Base-by-base conservation (phyloP, 2,113 vertebrate species). In the Cryptotis parvus region DNA sequence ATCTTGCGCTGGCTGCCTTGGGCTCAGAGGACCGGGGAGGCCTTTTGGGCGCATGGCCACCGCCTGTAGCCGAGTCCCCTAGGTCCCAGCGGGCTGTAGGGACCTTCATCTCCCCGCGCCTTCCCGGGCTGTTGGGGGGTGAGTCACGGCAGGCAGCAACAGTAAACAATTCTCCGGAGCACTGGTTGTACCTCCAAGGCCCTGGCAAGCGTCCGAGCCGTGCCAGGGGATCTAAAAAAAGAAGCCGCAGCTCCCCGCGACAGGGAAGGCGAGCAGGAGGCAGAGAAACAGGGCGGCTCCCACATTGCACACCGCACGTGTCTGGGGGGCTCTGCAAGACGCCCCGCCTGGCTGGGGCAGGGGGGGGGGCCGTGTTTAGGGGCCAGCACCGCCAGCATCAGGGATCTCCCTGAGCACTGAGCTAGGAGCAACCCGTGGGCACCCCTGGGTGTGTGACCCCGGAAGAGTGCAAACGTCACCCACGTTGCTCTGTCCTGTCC, bases 141-240 rank as follows among this genome's bases (percentile, higher is more conserved):
- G 90, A 94, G 80, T 96, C 95, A 94, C 9, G 6, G 77, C 87
- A 63, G 88, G 52, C 93, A 76, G 93, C 85, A 18, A 16, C 55
- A 58, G 55, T 58, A 90, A 94, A 94, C 93, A 91, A 31, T 73
- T 55, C 83, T 4, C 4, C 0, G 0, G 52, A 91, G 95, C 95
- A 90, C 88, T 63, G 92, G 90, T 91, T 93, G 93, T 90, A 90
- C 92, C 93, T 79, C 90, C 72, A 4, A 33, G 78, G 95, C 78
- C 82, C 75, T 94, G 95, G 95, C 90, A 63, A 65, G 0, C 1
- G 0, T 89, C 92, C 93, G 87, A 72, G 92, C 88, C 14, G 0
- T 16, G 35, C 89, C 3, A 6, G 82, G 91, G 91, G 66, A 90
- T 82, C 95, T 96, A 96, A 95, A 95, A 96, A 95, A 95, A 95